These are phyloP conservation scores for human (Homo sapiens) DNA, from an alignment of 2,113 vertebrate species.

Conservation along the genomic window GRCh38 chrX:87734001-87734500, in stretches of 20 bases:
- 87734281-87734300: neutral
- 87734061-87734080: neutral
- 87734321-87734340: neutral
- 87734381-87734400: neutral
- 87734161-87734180: neutral
- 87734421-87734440: neutral
- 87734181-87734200: neutral
- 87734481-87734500: neutral
- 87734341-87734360: neutral
- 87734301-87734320: neutral
- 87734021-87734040: neutral
- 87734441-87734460: neutral
- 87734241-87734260: neutral
- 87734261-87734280: neutral
- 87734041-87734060: neutral
- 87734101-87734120: neutral
- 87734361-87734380: neutral
- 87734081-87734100: neutral
- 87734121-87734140: neutral
- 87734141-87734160: neutral
- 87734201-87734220: neutral
- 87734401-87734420: neutral
- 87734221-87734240: neutral
- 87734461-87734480: neutral
- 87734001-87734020: neutral